A percentile compares a stretch with the other conserved stretches of the same genome.
phyloP scores from a whole-genome alignment of 35 echinoderm and acorn worm species.

The Ophiothrix spiculata region DNA sequence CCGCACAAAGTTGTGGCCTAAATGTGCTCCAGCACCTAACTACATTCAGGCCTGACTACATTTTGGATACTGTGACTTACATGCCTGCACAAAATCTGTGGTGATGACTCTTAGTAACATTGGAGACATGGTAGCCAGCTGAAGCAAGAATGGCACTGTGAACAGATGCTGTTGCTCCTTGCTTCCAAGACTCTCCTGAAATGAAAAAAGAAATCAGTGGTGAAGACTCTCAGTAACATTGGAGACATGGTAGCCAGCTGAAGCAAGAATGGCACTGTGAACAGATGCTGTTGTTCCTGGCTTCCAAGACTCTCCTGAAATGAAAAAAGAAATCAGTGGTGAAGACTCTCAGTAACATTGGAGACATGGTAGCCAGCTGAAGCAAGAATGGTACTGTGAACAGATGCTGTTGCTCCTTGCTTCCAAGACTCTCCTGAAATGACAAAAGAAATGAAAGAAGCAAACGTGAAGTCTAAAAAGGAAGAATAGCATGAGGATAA shows the following conservation, averaged over 20 bases:
- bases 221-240: conserved; percentile 75
- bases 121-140: conserved; percentile 94
- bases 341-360: conserved; percentile 77
- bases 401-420: conserved; percentile 78
- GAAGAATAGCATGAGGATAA: too few species aligned
- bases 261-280: conserved; percentile 88
- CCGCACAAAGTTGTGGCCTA: too few species aligned
- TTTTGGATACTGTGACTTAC: too few species aligned
- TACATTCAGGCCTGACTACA: not conserved
- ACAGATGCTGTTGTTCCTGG: conserved; percentile 74
- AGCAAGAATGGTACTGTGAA: conserved; percentile 93
- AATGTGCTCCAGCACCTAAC: too few species aligned
- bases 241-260: conserved; percentile 94
- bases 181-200: conserved; percentile 81
- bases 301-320: conserved; percentile 76
- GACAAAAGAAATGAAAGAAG: not conserved
- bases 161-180: conserved; percentile 80
- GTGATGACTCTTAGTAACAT: conserved; percentile 87
- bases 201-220: conserved; percentile 83
- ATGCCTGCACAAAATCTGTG: conserved; percentile 87
- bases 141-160: conserved; percentile 91
- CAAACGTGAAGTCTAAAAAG: too few species aligned
- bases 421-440: conserved; percentile 77
- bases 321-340: conserved; percentile 84
- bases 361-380: conserved; percentile 95